These are phyloP conservation scores for Takifugu bimaculatus DNA, from an alignment of 2,113 vertebrate species.

Conservation along the genomic window DNA sequence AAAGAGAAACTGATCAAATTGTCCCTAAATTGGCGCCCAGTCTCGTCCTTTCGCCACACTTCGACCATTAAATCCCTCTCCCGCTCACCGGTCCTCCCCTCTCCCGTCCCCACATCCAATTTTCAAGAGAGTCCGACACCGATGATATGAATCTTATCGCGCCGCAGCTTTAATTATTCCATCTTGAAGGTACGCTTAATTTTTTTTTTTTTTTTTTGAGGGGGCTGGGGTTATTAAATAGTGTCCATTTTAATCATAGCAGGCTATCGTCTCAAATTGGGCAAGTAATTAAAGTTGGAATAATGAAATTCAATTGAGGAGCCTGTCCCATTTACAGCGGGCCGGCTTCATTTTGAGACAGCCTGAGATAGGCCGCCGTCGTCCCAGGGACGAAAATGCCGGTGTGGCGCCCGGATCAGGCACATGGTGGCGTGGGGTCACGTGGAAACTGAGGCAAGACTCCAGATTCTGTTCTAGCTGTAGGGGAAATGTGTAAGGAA, in stretches of 20 bases:
- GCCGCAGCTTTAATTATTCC: constrained; percentile 73
- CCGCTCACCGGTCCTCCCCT: background rate
- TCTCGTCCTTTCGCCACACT: background rate
- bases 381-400: too few relatives aligned
- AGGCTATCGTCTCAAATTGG: constrained; percentile 64
- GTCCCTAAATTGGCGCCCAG: constrained; percentile 4
- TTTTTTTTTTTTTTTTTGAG: constrained; percentile 40
- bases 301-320: constrained; percentile 65
- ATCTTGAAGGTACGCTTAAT: constrained; percentile 68
- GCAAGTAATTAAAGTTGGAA: constrained; percentile 71
- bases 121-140: constrained; percentile 40
- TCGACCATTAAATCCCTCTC: constrained; percentile 35
- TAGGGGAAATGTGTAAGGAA: constrained; percentile 6
- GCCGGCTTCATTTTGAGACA: constrained; percentile 30
- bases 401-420: too few relatives aligned
- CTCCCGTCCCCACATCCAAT: constrained; percentile 42
- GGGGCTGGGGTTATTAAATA: constrained; percentile 67
- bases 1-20: background rate
- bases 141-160: constrained; percentile 75
- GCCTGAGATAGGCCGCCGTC: background rate
- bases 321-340: constrained; percentile 27
- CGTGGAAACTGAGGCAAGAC: constrained; percentile 1
- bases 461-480: constrained; percentile 17
- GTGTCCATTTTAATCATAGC: constrained; percentile 74
- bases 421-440: constrained; percentile 2